Conservation (phyloP, 2,888 invertebrate species). For the Drosophila stalkeri region DNA sequence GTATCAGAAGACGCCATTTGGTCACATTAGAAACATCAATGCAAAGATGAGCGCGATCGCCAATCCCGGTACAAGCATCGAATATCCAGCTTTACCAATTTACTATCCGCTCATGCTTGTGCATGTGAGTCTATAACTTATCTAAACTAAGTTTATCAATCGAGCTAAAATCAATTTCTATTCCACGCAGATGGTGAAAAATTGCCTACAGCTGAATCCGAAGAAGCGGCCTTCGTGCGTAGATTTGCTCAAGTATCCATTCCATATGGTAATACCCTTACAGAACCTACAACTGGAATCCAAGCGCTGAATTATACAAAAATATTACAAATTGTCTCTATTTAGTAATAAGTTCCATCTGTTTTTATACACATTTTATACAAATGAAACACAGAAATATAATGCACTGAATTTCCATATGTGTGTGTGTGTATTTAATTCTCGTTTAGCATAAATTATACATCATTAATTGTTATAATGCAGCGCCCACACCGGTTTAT, state of each 20-base stretch:
- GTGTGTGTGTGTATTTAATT: conserved; percentile 77
- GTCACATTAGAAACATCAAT: conserved; percentile 90
- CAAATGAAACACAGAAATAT: conserved; percentile 36
- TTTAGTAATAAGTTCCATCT: conserved; percentile 29
- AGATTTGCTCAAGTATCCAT: conserved; percentile 84
- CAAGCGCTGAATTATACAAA: conserved; percentile 34
- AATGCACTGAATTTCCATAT: conserved; percentile 56
- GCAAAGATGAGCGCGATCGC: conserved; percentile 92
- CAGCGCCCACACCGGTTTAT: conserved; percentile 36
- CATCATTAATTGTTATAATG: conserved; percentile 71
- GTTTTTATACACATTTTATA: conserved; percentile 28
- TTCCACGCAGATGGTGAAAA: conserved; percentile 81
- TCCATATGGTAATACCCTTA: conserved; percentile 84
- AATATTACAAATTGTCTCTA: not conserved
- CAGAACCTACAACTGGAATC: conserved; percentile 75
- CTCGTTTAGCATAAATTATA: conserved; percentile 76
- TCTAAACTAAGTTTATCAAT: not conserved
- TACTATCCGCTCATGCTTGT: conserved; percentile 85
- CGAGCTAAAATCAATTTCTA: not conserved
- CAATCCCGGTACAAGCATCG: conserved; percentile 90
- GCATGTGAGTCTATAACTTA: conserved; percentile 74
- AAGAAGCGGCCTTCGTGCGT: conserved; percentile 83
- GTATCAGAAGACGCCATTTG: conserved; percentile 96
- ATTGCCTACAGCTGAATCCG: conserved; percentile 83
- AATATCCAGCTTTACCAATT: conserved; percentile 88